Base-by-base conservation (phyloP, 1,140 invertebrate species). In the Gerris buenoi region DNA sequence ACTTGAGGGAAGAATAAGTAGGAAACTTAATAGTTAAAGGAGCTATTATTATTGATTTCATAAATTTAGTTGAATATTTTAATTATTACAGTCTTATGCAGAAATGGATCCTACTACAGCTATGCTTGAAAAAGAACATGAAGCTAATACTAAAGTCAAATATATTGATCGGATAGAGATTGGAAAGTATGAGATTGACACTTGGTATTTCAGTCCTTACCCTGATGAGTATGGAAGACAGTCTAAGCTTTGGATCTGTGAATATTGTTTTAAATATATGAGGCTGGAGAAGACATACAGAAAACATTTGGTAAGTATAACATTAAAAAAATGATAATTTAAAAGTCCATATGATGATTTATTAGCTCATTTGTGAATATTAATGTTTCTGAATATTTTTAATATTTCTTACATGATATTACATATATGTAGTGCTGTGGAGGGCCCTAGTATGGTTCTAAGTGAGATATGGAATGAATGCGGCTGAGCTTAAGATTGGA, bases 181-280 rank as follows among this genome's bases (percentile, higher is more conserved):
- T 74, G 96, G 96, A 67, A 83, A 88, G 76, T 97, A 93, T 79
- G 95, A 98, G 81, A 97, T 99, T 59, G 95, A 98, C 75, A 95
- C 95, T 18, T 99, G 96, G 95, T 99, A 99, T 77, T 98, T 97
- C 74, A 97, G 93, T 74, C 96, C 96, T 0, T 98, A 95, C 77
- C 95, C 96, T 1, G 95, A 97, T 69, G 94, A 98, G 74, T 98
- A 97, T 79, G 93, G 94, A 0, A 93, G 95, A 80, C 90, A 93
- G 69, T 84, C 90, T 0, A 97, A 95, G 76, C 79, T 98, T 10
- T 99, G 91, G 86, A 91, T 98, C 26, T 98, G 95, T 80, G 95
- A 98, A 82, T 98, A 93, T 76, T 98, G 95, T 77, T 79, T 98
- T 1, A 97, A 96, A 75, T 98, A 98, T 75, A 98, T 97, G 93